A percentile compares a stretch with the other conserved stretches of the same genome.
Conservation (phyloP, 2,888 invertebrate species). For the Campoplex nolae region DNA sequence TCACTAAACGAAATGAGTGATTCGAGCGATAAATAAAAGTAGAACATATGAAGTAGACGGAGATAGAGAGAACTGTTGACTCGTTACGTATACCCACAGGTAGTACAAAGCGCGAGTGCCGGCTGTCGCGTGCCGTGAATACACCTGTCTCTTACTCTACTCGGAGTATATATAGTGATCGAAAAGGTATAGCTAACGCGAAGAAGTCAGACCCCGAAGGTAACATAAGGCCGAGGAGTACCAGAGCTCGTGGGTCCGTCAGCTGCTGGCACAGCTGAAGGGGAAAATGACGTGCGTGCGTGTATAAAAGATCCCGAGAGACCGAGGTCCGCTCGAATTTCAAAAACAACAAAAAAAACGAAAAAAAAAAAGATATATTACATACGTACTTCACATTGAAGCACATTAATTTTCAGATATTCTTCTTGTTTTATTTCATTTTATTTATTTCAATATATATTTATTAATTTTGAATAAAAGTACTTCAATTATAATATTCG, state of each 20-base stretch:
- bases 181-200: slow-evolving; percentile 67
- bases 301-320: slow-evolving; percentile 57
- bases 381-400: not conserved
- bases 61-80: not conserved
- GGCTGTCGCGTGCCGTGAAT: slow-evolving; percentile 79
- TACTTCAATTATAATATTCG: not conserved
- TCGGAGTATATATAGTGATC: slow-evolving; percentile 68
- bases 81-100: slow-evolving; percentile 42
- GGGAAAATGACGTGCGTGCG: slow-evolving; percentile 72
- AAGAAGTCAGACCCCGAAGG: slow-evolving; percentile 61
- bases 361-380: not conserved
- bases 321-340: slow-evolving; percentile 68
- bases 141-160: slow-evolving; percentile 78
- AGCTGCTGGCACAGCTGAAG: slow-evolving; percentile 77
- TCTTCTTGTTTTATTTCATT: not conserved
- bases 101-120: slow-evolving; percentile 73
- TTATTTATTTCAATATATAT: not conserved
- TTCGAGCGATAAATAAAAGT: not conserved
- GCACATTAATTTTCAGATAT: not conserved
- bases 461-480: not conserved
- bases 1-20: slow-evolving; percentile 2
- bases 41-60: not conserved
- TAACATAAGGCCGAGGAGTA: slow-evolving; percentile 69
- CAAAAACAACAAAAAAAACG: slow-evolving; percentile 44
- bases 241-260: slow-evolving; percentile 72